A percentile compares a stretch with the other conserved stretches of the same genome.
Conservation (phyloP, 2,797 vertebrate species). For the Amazona ochrocephala region DNA sequence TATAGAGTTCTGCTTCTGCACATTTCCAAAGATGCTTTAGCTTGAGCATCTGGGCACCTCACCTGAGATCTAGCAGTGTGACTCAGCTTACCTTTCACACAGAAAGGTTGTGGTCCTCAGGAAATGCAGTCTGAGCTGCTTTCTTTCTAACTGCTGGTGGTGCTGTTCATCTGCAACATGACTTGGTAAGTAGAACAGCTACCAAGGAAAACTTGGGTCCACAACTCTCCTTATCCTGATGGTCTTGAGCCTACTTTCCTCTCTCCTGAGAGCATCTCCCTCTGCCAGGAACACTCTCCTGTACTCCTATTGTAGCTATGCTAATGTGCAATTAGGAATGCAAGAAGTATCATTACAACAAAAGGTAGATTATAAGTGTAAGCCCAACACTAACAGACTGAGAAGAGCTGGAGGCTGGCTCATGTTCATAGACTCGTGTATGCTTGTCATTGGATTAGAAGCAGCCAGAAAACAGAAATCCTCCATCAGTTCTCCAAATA, state of each 20-base stretch:
- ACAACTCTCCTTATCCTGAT: neutral
- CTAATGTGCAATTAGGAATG: neutral
- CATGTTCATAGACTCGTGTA: neutral
- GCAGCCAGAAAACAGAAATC: neutral
- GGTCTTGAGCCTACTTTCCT: neutral
- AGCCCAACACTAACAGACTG: neutral
- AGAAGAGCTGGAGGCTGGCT: neutral
- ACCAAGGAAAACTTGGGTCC: neutral
- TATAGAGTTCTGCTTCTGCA: neutral
- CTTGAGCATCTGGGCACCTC: neutral
- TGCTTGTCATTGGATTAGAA: neutral
- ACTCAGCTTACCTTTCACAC: neutral
- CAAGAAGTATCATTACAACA: neutral
- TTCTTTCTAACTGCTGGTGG: neutral
- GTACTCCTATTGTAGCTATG: neutral
- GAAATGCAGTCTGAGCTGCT: neutral
- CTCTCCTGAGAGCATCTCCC: neutral
- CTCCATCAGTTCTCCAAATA: neutral
- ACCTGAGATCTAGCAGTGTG: neutral
- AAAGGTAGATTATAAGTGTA: neutral
- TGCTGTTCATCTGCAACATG: neutral
- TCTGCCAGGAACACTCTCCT: neutral
- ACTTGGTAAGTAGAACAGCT: neutral
- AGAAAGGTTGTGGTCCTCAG: neutral
- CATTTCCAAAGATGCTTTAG: neutral